Evolutionary conservation across 2,797 vertebrate genomes (phyloP), one percentile per base, ranked within the genome.

Genomic region (Lagodon rhomboides): DNA sequence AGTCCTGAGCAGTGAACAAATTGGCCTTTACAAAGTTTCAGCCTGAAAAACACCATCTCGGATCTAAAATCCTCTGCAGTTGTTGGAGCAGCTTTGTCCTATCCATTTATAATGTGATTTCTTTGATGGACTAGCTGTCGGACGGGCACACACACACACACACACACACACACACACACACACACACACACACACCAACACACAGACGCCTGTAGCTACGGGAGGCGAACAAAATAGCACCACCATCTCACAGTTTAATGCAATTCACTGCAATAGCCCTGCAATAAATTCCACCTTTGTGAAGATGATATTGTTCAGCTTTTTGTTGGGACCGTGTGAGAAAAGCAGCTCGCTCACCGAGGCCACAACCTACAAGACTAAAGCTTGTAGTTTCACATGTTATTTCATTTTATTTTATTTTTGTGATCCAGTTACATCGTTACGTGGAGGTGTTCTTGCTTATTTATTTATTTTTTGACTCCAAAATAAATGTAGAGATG

Each of bases 241-340:
- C 74, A 63, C 15, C 54, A 47, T 72, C 78, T 71, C 23, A 20
- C 30, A 64, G 11, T 68, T 82, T 34, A 53, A 75, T 86, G 72
- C 68, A 66, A 83, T 55, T 82, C 55, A 58, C 27, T 49, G 80
- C 80, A 84, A 73, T 11, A 69, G 79, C 22, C 3, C 23, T 70
- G 70, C 62, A 85, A 79, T 71, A 49, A 68, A 67, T 51, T 4
- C 15, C 44, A 58, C 47, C 38, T 74, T 56, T 69, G 73, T 27
- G 77, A 66, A 74, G 61, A 30, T 44, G 17, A 20, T 50, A 15
- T 58, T 55, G 62, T 63, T 68, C 49, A 34, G 27, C 20, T 58
- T 56, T 38, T 59, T 22, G 41, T 27, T 66, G 59, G n/a, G 51
- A 46, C 5, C 49, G 38, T 17, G 54, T 69, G 18, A 43, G 49